A percentile compares a stretch with the other conserved stretches of the same genome.
These are phyloP conservation scores for Rostratula benghalensis DNA, from an alignment of 2,113 vertebrate species.

Conservation along the genomic window DNA sequence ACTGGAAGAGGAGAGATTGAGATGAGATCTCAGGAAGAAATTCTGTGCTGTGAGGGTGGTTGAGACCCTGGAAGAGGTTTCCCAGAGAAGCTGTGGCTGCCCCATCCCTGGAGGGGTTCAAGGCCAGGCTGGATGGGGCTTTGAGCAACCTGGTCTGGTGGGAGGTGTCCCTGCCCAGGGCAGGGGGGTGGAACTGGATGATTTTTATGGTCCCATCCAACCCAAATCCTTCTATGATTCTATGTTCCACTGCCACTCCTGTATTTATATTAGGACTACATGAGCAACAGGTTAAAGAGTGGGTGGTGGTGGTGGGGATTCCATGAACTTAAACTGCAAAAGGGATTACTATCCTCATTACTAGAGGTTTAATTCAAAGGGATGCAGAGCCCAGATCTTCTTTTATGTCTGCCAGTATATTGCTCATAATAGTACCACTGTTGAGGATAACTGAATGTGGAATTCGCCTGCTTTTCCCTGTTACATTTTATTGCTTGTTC, in stretches of 20 bases:
- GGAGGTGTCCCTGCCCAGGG: too few species aligned
- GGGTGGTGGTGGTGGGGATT: accelerated
- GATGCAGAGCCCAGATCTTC: neutral
- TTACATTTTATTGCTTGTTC: neutral
- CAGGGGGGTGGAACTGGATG: too few species aligned
- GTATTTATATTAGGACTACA: neutral
- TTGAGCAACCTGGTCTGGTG: too few species aligned
- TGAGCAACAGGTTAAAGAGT: accelerated
- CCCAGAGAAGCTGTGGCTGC: too few species aligned
- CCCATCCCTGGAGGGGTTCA: too few species aligned
- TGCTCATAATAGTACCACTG: neutral
- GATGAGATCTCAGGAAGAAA: too few species aligned
- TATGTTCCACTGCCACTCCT: accelerated
- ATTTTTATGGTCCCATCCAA: too few species aligned
- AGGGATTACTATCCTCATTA: neutral
- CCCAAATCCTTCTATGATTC: too few species aligned
- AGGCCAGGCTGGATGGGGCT: too few species aligned
- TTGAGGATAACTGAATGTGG: neutral
- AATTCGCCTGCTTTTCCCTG: neutral
- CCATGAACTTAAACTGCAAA: neutral
- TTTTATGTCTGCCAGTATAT: neutral
- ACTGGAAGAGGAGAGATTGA: too few species aligned
- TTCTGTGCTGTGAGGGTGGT: too few species aligned
- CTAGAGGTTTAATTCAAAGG: neutral
- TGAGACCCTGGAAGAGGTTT: too few species aligned